A percentile compares a stretch with the other conserved stretches of the same genome.
Conservation (phyloP, 2,113 vertebrate genomes). For the Gymnorhina tibicen region DNA sequence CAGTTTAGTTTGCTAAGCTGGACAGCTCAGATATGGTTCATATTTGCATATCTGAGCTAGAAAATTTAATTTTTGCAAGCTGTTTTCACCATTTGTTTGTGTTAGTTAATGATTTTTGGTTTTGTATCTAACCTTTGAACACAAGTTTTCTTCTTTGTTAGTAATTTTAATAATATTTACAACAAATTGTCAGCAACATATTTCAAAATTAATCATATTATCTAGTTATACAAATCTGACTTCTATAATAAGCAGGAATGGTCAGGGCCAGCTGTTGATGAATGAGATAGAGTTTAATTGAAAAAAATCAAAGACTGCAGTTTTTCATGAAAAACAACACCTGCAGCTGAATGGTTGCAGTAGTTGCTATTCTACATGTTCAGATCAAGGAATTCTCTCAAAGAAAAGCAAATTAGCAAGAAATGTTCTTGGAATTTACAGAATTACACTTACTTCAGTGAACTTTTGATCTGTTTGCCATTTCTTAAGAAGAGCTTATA, state of each 20-base stretch:
- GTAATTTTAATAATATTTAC: neutral
- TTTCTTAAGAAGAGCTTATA: slow-evolving; percentile 31
- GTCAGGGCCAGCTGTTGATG: neutral
- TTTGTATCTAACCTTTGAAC: neutral
- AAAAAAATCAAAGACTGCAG: neutral
- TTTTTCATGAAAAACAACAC: neutral
- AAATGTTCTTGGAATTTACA: neutral
- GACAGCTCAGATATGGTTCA: neutral
- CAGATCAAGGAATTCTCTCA: neutral
- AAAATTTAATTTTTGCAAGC: neutral
- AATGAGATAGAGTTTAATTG: neutral
- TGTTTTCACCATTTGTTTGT: neutral
- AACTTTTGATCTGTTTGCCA: slow-evolving; percentile 20
- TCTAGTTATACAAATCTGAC: neutral
- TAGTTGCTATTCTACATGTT: neutral
- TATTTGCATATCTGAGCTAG: neutral
- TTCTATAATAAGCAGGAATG: neutral
- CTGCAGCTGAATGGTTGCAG: neutral
- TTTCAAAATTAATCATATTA: neutral
- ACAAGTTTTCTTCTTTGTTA: neutral
- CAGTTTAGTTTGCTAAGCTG: neutral
- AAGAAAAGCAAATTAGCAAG: neutral
- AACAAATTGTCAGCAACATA: neutral
- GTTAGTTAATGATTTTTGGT: neutral
- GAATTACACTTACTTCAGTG: slow-evolving; percentile 7